Evolutionary conservation across 2,797 vertebrate species (phyloP).

Genomic region (Sebastes oblongus): DNA sequence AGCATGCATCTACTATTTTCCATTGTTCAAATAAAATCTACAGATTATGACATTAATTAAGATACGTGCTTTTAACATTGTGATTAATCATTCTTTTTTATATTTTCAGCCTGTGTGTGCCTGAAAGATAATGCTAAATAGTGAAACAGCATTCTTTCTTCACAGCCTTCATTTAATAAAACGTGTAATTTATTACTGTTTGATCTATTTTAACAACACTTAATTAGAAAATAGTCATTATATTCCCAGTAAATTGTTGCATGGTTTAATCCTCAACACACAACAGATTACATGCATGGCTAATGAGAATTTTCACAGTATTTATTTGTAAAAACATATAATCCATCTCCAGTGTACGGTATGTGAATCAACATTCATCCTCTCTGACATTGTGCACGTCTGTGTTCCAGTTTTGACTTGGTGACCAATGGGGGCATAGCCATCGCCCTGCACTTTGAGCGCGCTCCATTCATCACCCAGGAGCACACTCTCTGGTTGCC

Average conservation of each 20-base stretch:
- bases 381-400: constrained; percentile 23
- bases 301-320: constrained; percentile 13
- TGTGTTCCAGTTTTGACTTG: constrained; percentile 91
- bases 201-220: constrained; percentile 34
- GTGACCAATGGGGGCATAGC: constrained; percentile 95
- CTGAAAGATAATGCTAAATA: constrained; percentile 55
- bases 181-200: constrained; percentile 48
- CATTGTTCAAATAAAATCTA: constrained; percentile 38
- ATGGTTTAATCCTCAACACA: constrained; percentile 33
- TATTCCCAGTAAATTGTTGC: constrained; percentile 2
- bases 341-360: constrained; percentile 1
- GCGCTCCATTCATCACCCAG: constrained; percentile 97
- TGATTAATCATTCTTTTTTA: constrained; percentile 51
- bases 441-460: constrained; percentile 91
- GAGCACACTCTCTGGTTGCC: constrained; percentile 97
- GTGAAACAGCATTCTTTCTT: constrained; percentile 36
- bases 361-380: constrained; percentile 5
- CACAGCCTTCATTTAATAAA: constrained; percentile 45
- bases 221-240: constrained; percentile 41
- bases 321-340: neutral
- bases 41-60: constrained; percentile 51
- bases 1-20: constrained; percentile 15
- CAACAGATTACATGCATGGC: constrained; percentile 18
- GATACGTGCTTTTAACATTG: constrained; percentile 28
- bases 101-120: constrained; percentile 46